Evolutionary conservation across 2,113 vertebrate genomes (phyloP).

Genomic region (Chrysemys picta): DNA sequence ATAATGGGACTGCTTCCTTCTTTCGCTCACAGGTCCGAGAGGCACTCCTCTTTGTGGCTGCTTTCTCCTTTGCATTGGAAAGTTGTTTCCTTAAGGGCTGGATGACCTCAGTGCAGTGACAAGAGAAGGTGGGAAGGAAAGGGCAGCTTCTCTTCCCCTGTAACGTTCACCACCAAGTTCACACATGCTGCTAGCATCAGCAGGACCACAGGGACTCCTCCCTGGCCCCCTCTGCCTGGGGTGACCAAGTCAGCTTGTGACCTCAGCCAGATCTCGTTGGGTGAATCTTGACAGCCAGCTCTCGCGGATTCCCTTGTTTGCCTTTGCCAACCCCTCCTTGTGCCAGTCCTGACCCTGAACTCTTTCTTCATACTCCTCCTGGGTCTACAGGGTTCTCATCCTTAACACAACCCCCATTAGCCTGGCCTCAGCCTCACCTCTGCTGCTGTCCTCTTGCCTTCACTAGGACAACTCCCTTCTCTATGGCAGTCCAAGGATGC

Average conservation of each 20-base stretch:
- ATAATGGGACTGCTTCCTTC: neutral
- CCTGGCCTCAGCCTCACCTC: neutral
- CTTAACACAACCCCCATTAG: neutral
- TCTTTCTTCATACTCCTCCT: neutral
- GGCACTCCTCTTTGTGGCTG: no score
- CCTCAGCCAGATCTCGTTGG: neutral
- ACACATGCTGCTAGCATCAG: neutral
- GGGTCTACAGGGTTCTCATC: neutral
- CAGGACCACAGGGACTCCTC: neutral
- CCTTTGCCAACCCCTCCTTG: neutral
- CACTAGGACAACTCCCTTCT: neutral
- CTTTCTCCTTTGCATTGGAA: neutral
- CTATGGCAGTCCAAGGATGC: neutral
- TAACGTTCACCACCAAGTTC: neutral
- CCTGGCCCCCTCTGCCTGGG: neutral
- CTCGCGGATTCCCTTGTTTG: no score
- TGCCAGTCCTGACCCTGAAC: neutral
- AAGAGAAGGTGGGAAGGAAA: neutral
- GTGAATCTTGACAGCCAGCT: neutral
- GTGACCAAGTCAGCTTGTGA: neutral
- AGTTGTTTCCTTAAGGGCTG: neutral
- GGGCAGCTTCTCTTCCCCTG: neutral
- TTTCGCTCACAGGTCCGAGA: neutral
- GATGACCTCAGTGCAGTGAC: neutral
- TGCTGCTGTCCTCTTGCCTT: neutral